Conservation (phyloP, 2,888 invertebrate genomes). For the Aspidiotus destructor region DNA sequence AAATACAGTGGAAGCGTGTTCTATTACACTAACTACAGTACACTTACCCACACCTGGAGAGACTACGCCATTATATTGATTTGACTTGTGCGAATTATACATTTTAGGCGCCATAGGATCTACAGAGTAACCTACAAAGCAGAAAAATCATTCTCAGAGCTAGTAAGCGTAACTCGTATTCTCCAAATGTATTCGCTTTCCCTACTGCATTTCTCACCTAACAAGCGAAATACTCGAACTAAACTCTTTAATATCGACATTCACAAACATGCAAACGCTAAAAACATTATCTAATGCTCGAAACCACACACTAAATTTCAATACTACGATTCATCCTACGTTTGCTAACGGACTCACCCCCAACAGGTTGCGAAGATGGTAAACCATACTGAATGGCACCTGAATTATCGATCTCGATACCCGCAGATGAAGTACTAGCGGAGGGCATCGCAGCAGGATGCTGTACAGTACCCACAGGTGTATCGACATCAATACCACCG, state of each 20-base stretch:
- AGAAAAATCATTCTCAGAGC: not conserved
- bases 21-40: too few relatives aligned
- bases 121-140: slow-evolving; percentile 1
- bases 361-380: not conserved
- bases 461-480: slow-evolving; percentile 30
- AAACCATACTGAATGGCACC: not conserved
- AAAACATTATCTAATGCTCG: too few relatives aligned
- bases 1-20: too few relatives aligned
- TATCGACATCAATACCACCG: slow-evolving; percentile 7
- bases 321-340: too few relatives aligned
- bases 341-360: not conserved
- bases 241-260: too few relatives aligned
- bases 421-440: not conserved
- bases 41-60: not conserved
- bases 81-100: not conserved
- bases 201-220: too few relatives aligned
- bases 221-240: too few relatives aligned
- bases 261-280: too few relatives aligned
- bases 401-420: too few relatives aligned
- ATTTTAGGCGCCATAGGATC: slow-evolving; percentile 2
- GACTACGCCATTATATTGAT: not conserved
- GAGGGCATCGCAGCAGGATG: slow-evolving; percentile 15
- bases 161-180: too few relatives aligned
- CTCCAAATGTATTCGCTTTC: too few relatives aligned
- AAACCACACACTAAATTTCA: too few relatives aligned